Conservation (phyloP, 2,888 invertebrate species). For the Cheilosia grossa region DNA sequence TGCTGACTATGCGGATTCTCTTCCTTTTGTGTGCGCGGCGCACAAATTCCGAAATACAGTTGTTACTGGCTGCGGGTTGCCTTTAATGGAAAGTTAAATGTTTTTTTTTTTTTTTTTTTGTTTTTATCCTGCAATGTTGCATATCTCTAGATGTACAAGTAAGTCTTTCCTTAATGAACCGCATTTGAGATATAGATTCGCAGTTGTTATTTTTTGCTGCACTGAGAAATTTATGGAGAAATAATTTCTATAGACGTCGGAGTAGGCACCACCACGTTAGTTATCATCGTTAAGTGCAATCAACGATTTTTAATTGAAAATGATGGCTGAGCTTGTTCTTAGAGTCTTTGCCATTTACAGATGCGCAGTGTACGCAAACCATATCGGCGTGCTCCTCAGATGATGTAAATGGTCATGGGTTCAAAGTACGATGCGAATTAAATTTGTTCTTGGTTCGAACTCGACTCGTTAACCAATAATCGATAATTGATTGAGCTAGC, state of each 20-base stretch:
- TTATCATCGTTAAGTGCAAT: constrained; percentile 72
- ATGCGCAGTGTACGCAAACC: constrained; percentile 23
- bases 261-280: constrained; percentile 54
- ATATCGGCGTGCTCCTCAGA: constrained; percentile 42
- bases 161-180: constrained; percentile 61
- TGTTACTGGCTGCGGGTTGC: constrained; percentile 61
- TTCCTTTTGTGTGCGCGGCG: constrained; percentile 43
- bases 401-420: constrained; percentile 48
- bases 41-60: constrained; percentile 72
- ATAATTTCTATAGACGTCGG: constrained; percentile 70
- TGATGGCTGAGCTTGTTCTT: constrained; percentile 58
- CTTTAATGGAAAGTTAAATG: constrained; percentile 70
- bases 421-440: constrained; percentile 52
- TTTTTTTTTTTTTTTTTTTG: constrained; percentile 36
- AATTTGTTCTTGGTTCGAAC: constrained; percentile 3
- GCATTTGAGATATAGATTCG: constrained; percentile 7
- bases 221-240: constrained; percentile 72
- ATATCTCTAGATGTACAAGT: constrained; percentile 10
- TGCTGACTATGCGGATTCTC: constrained; percentile 45
- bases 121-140: constrained; percentile 44
- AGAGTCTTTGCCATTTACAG: constrained; percentile 39
- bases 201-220: constrained; percentile 12
- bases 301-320: constrained; percentile 74
- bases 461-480: constrained; percentile 55
- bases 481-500: constrained; percentile 57